These are phyloP conservation scores for Leucozona laternaria DNA, from an alignment of 2,888 invertebrate genomes.

Conservation along the genomic window DNA sequence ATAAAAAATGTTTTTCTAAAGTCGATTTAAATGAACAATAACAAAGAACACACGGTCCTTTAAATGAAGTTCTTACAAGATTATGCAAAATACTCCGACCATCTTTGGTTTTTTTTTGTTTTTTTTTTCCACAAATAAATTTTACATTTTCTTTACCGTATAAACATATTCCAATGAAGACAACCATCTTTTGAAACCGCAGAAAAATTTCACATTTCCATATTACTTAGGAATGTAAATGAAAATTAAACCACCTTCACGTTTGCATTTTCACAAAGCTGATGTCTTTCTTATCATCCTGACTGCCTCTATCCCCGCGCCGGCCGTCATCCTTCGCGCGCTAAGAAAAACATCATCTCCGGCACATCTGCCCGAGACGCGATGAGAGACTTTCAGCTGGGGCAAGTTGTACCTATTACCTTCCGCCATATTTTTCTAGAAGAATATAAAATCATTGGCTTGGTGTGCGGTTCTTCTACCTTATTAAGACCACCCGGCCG, in stretches of 20 bases:
- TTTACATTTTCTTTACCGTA: conserved; percentile 14
- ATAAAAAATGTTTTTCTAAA: conserved; percentile 4
- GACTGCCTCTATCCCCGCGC: not conserved
- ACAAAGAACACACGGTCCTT: conserved; percentile 14
- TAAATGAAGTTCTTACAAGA: conserved; percentile 59
- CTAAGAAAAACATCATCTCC: conserved; percentile 39
- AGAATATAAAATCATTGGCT: conserved; percentile 73
- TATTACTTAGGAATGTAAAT: conserved; percentile 75
- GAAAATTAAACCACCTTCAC: conserved; percentile 74
- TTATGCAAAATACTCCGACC: conserved; percentile 60
- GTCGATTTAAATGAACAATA: conserved; percentile 19
- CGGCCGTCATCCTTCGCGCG: not conserved
- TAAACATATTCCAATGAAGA: conserved; percentile 24
- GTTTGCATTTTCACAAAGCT: conserved; percentile 63
- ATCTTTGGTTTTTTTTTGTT: conserved; percentile 33
- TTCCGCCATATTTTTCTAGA: conserved; percentile 65
- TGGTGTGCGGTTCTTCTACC: conserved; percentile 45
- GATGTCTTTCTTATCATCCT: conserved; percentile 39
- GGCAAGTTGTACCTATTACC: conserved; percentile 8
- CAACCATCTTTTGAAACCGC: conserved; percentile 62
- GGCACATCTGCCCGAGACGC: conserved; percentile 64
- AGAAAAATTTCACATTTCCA: conserved; percentile 72
- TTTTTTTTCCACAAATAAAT: conserved; percentile 33
- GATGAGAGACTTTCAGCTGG: conserved; percentile 17
- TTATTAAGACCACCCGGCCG: conserved; percentile 64